Evolutionary conservation across 2,113 vertebrate genomes (phyloP).

Genomic region (Colossoma macropomum): DNA sequence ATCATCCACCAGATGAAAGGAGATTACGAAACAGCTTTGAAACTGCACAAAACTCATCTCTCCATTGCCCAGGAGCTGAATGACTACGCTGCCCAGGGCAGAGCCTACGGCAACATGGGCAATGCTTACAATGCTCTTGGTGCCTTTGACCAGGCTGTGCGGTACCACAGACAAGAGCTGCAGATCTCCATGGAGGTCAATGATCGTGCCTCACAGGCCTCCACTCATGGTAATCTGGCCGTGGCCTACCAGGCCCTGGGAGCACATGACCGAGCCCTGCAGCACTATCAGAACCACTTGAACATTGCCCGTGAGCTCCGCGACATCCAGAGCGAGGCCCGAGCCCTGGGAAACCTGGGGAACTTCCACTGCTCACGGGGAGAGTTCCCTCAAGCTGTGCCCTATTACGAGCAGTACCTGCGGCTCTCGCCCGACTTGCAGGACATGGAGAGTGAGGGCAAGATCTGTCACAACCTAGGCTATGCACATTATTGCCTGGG

Average conservation of each 20-base stretch:
- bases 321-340: constrained; percentile 89
- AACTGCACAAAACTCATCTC: constrained; percentile 90
- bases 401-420: constrained; percentile 93
- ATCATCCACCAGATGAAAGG: constrained; percentile 98
- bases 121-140: constrained; percentile 91
- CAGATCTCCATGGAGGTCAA: constrained; percentile 97
- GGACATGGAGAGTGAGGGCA: constrained; percentile 94
- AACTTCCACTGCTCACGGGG: constrained; percentile 94
- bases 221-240: constrained; percentile 92
- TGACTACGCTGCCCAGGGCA: constrained; percentile 90
- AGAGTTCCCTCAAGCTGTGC: constrained; percentile 88
- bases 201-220: constrained; percentile 92
- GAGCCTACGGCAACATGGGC: constrained; percentile 96
- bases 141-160: constrained; percentile 88
- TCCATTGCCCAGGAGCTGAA: constrained; percentile 91
- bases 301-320: constrained; percentile 90
- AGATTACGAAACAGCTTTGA: constrained; percentile 88
- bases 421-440: constrained; percentile 86
- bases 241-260: constrained; percentile 94
- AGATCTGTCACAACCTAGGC: constrained; percentile 94
- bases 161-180: constrained; percentile 93
- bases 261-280: constrained; percentile 90
- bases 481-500: constrained; percentile 95
- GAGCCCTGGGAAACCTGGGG: constrained; percentile 91
- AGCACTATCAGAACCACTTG: constrained; percentile 95